Conservation (phyloP, 2,113 vertebrate genomes). For the Neoarius graeffei region DNA sequence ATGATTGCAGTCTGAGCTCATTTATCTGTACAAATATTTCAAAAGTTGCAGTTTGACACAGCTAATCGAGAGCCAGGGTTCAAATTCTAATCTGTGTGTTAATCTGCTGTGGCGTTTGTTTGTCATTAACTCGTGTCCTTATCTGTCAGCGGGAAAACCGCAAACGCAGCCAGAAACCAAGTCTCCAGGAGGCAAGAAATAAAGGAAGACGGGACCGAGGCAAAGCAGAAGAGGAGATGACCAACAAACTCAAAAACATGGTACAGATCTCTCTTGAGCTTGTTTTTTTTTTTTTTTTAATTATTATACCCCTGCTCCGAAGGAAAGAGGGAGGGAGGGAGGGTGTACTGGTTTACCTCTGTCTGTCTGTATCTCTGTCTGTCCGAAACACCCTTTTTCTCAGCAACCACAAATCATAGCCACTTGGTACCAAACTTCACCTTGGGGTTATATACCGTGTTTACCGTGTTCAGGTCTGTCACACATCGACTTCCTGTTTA, state of each 20-base stretch:
- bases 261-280: slow-evolving; percentile 12
- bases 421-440: too few species aligned
- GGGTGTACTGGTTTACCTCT: too few species aligned
- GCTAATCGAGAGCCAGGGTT: not conserved
- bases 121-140: not conserved
- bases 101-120: not conserved
- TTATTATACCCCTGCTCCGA: too few species aligned
- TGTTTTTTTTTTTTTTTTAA: not conserved
- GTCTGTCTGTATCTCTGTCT: too few species aligned
- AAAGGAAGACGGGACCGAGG: slow-evolving; percentile 58
- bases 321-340: too few species aligned
- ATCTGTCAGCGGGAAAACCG: slow-evolving; percentile 47
- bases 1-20: not conserved
- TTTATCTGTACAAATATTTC: not conserved
- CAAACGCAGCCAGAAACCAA: slow-evolving; percentile 49
- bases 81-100: not conserved
- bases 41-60: not conserved
- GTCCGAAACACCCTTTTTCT: too few species aligned
- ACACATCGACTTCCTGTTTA: too few species aligned
- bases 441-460: too few species aligned
- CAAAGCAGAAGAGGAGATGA: slow-evolving; percentile 57
- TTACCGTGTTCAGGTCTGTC: too few species aligned
- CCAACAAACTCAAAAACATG: slow-evolving; percentile 52
- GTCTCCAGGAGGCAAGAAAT: slow-evolving; percentile 53
- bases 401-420: too few species aligned